These are phyloP conservation scores for Xenotilapia caudafasciata DNA, from an alignment of 2,113 vertebrate species.

Conservation along the genomic window DNA sequence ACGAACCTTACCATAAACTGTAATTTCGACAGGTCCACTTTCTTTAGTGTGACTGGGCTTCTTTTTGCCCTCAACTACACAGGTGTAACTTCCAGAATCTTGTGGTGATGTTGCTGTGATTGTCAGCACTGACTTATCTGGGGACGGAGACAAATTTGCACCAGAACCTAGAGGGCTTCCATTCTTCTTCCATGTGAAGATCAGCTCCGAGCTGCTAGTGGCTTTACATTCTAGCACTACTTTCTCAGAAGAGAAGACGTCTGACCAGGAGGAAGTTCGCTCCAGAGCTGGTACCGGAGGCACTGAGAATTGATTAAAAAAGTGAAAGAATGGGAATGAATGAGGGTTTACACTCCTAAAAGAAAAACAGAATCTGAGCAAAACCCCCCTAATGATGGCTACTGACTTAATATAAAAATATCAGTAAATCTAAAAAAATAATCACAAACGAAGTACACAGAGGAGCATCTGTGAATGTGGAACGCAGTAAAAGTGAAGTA, in stretches of 20 bases:
- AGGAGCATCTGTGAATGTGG: background rate
- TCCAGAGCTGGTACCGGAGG: background rate
- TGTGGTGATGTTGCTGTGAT: background rate
- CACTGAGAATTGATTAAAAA: background rate
- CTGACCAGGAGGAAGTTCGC: background rate
- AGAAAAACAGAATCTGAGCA: background rate
- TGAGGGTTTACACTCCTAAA: background rate
- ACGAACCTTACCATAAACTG: background rate
- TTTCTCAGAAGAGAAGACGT: slow-evolving; percentile 33
- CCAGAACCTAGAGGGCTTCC: rapidly evolving
- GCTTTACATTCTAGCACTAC: background rate
- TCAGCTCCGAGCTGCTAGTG: slow-evolving; percentile 6
- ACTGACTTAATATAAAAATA: background rate
- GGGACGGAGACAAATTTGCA: background rate
- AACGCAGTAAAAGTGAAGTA: background rate
- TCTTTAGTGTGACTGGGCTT: rapidly evolving
- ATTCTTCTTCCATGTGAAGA: slow-evolving; percentile 16
- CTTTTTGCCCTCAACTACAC: slow-evolving; percentile 19
- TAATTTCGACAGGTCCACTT: background rate
- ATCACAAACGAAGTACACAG: background rate
- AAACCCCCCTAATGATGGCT: rapidly evolving
- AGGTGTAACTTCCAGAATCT: slow-evolving; percentile 11
- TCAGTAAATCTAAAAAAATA: background rate
- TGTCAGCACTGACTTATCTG: background rate
- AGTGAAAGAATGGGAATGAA: background rate